Evolutionary conservation across 2,113 vertebrate genomes (phyloP).

Genomic region (Gambusia affinis): DNA sequence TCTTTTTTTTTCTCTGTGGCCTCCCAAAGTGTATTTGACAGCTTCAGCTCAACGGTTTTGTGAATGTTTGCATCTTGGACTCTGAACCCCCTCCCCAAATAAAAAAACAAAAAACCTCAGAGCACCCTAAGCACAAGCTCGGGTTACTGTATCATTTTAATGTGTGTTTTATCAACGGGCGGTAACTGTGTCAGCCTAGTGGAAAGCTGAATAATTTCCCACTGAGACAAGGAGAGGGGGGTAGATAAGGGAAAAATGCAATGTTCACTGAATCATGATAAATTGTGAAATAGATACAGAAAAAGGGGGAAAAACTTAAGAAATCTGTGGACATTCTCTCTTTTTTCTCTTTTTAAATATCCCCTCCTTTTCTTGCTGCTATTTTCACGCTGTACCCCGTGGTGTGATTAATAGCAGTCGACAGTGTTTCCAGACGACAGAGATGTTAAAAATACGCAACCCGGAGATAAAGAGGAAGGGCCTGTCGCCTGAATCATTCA

Average conservation of each 20-base stretch:
- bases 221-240: conserved; percentile 49
- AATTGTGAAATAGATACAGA: conserved; percentile 52
- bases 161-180: conserved; percentile 68
- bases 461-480: conserved; percentile 71
- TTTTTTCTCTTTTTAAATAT: background rate
- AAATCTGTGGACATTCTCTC: conserved; percentile 32
- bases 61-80: conserved; percentile 71
- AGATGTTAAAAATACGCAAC: conserved; percentile 76
- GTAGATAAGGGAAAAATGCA: conserved; percentile 51
- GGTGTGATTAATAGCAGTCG: conserved; percentile 77
- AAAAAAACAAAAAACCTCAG: conserved; percentile 10
- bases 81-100: background rate
- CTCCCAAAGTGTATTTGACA: conserved; percentile 72
- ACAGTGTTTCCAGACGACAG: conserved; percentile 66
- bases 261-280: conserved; percentile 56
- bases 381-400: conserved; percentile 58
- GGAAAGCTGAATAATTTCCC: conserved; percentile 66
- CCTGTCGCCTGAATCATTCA: conserved; percentile 77
- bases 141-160: conserved; percentile 68
- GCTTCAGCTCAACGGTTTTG: conserved; percentile 53
- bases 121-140: conserved; percentile 52
- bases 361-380: conserved; percentile 39
- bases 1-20: conserved; percentile 35
- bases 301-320: conserved; percentile 35
- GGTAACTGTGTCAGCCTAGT: conserved; percentile 38